phyloP scores from a whole-genome alignment of 2,888 invertebrate species.

The Catocala sponsa region DNA sequence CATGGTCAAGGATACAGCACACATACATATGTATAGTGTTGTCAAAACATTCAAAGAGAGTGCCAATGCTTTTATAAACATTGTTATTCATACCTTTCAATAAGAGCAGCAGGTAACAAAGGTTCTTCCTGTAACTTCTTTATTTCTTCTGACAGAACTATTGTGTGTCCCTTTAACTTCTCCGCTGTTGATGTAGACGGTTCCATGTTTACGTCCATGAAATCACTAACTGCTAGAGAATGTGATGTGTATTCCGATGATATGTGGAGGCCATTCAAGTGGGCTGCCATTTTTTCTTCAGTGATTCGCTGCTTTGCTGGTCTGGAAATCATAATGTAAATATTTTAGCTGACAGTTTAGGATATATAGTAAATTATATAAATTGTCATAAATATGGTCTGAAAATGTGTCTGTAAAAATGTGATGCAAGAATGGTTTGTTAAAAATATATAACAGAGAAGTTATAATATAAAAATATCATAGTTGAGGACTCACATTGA shows the following conservation, averaged over 20 bases:
- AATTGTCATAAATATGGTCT: too few species aligned
- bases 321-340: conserved; percentile 61
- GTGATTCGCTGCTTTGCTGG: conserved; percentile 93
- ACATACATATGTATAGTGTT: too few species aligned
- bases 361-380: too few species aligned
- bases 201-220: conserved; percentile 75
- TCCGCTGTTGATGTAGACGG: conserved; percentile 44
- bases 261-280: conserved; percentile 92
- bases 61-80: too few species aligned
- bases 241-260: conserved; percentile 83
- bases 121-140: conserved; percentile 90
- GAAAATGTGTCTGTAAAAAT: too few species aligned
- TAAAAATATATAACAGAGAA: too few species aligned
- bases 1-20: too few species aligned
- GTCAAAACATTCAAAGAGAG: too few species aligned
- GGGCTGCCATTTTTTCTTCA: conserved; percentile 95
- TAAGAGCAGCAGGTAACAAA: conserved; percentile 90
- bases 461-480: too few species aligned
- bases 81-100: conserved; percentile 78
- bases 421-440: too few species aligned
- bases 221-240: conserved; percentile 59
- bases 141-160: conserved; percentile 91
- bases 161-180: conserved; percentile 84
- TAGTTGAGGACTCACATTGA: too few species aligned
- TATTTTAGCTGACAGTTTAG: not conserved